Base-by-base conservation (phyloP, 2,888 invertebrate species). In the Apodemia duryi region DNA sequence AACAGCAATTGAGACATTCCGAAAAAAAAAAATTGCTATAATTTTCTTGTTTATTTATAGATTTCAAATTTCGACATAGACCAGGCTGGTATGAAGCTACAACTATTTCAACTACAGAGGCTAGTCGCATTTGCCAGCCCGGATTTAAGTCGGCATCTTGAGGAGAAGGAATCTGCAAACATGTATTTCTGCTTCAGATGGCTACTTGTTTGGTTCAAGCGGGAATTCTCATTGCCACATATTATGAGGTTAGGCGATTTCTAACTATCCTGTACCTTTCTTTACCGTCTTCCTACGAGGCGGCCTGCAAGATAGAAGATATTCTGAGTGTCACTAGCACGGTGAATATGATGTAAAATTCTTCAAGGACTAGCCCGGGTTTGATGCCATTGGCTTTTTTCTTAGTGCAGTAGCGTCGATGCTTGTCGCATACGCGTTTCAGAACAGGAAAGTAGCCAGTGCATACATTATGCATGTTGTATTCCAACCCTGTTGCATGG, bases 171-270 rank as follows among this genome's bases (percentile, higher is more conserved):
- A 74, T 93, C 94, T 0, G 97, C 97, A 6, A 99, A 99, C 83
- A 98, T 99, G 97, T 99, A 98, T 87, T 99, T 99, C 90, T 98
- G 98, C 84, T 99, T 99, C 91, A 96, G 99, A 10, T 99, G 99
- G 99, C 93, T 99, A 41, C 93, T 99, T 11, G 98, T 99, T 9
- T 94, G 97, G 87, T 99, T 98, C 84, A 99, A 99, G 85, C 90
- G 99, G 71, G 99, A 99, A 89, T 97, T 99, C 81, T 94, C 94
- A 32, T 95, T 97, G 69, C 92, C 94, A 6, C 97, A 98, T 80
- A 95, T 98, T 63, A 95, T 98, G 94, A 94, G 95, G 92, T 70
- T 57, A 43, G 43, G 11, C 21, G 1, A 21, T 21, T 21, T 21
- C 21, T 21, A 21, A 21, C 21, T 21, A 21, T 21, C 21, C 21